Percentiles rank a stretch among this genome's conserved stretches.
Conservation (phyloP, 2,888 invertebrate genomes). For the Criorhina ranunculi region DNA sequence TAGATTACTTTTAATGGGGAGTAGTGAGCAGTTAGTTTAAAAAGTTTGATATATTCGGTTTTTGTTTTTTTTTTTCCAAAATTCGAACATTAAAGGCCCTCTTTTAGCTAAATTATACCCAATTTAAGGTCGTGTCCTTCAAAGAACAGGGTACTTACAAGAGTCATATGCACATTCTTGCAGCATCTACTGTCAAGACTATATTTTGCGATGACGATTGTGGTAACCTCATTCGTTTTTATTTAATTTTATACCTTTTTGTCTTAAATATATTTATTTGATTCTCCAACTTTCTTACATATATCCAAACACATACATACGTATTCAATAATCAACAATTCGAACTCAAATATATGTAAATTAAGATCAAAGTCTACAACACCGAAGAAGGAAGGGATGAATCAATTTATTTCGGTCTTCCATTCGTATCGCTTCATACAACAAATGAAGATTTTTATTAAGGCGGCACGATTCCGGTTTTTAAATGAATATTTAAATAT, state of each 20-base stretch:
- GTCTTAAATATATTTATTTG: constrained; percentile 34
- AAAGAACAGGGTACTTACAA: background rate
- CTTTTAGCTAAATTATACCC: too few species aligned
- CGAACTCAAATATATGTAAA: constrained; percentile 29
- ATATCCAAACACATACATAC: background rate
- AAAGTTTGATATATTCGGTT: too few species aligned
- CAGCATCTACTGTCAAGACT: background rate
- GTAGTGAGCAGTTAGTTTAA: too few species aligned
- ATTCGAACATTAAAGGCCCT: too few species aligned
- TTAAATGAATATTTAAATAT: constrained; percentile 66
- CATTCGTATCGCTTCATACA: background rate
- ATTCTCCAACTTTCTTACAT: background rate
- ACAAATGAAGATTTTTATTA: constrained; percentile 27
- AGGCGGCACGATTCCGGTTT: constrained; percentile 42
- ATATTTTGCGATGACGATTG: constrained; percentile 2
- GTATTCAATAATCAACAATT: constrained; percentile 23
- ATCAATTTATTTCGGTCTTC: constrained; percentile 30
- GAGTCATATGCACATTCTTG: background rate
- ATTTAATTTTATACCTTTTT: constrained; percentile 29
- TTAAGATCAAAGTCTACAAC: constrained; percentile 5
- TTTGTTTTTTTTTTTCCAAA: too few species aligned
- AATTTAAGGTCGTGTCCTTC: too few species aligned
- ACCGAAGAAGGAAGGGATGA: constrained; percentile 41
- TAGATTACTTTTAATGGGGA: too few species aligned
- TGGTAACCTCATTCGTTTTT: background rate